These are phyloP conservation scores for Delia radicum DNA, from an alignment of 1,140 invertebrate genomes.

Conservation along the genomic window DNA sequence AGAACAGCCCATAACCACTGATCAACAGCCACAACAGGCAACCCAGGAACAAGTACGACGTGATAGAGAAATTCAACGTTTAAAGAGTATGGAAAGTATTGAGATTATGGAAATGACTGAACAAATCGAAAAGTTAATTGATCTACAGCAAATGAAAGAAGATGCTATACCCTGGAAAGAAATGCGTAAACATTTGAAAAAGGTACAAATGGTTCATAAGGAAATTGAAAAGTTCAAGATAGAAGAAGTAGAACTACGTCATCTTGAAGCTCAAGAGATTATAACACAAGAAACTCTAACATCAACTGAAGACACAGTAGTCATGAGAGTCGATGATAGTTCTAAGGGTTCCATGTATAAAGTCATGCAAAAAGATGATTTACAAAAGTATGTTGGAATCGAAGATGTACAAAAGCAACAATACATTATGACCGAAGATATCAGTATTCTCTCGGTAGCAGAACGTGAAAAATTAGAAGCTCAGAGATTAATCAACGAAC, in stretches of 20 bases:
- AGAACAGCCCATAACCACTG: slow-evolving; percentile 42
- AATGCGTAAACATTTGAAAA: slow-evolving; percentile 53
- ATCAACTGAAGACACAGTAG: slow-evolving; percentile 35
- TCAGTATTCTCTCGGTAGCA: slow-evolving; percentile 45
- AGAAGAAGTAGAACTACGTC: slow-evolving; percentile 49
- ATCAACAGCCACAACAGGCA: slow-evolving; percentile 42
- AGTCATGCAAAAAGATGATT: slow-evolving; percentile 37
- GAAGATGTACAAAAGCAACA: slow-evolving; percentile 42
- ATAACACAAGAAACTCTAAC: slow-evolving; percentile 39
- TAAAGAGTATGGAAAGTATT: slow-evolving; percentile 55
- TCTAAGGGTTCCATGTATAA: slow-evolving; percentile 51
- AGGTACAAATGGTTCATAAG: slow-evolving; percentile 48
- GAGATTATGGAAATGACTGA: slow-evolving; percentile 53
- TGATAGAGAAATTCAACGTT: slow-evolving; percentile 44
- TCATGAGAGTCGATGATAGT: slow-evolving; percentile 43
- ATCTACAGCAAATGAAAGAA: slow-evolving; percentile 44
- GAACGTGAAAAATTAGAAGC: slow-evolving; percentile 48
- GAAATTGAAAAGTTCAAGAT: slow-evolving; percentile 54
- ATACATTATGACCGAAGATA: slow-evolving; percentile 49
- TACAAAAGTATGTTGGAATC: slow-evolving; percentile 45
- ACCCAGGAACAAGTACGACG: slow-evolving; percentile 40
- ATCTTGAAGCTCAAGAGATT: slow-evolving; percentile 39
- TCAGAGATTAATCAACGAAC: slow-evolving; percentile 39
- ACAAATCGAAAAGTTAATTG: slow-evolving; percentile 51
- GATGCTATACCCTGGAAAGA: slow-evolving; percentile 52